phyloP scores from a whole-genome alignment of 2,797 vertebrate genomes.

The Sparidentex hasta region DNA sequence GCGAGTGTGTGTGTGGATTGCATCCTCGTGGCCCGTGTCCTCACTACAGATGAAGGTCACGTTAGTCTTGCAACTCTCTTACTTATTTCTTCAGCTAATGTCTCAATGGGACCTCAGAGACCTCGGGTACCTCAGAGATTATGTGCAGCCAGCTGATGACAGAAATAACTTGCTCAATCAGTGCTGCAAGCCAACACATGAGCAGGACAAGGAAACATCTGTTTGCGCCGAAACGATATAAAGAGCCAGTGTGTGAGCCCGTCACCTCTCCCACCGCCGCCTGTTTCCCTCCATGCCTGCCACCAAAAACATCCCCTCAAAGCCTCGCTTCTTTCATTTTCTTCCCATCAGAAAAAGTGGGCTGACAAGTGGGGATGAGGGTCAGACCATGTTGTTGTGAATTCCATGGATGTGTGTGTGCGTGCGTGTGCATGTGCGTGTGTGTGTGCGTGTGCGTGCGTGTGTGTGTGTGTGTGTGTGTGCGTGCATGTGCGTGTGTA shows the following conservation, averaged over 20 bases:
- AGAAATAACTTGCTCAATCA: slow-evolving; percentile 73
- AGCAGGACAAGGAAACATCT: slow-evolving; percentile 59
- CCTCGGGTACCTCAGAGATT: slow-evolving; percentile 41
- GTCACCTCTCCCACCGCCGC: slow-evolving; percentile 19
- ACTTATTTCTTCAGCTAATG: slow-evolving; percentile 42
- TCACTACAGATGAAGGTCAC: slow-evolving; percentile 37
- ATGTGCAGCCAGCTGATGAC: slow-evolving; percentile 46
- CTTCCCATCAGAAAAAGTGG: slow-evolving; percentile 1
- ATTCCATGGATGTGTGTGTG: slow-evolving; percentile 24
- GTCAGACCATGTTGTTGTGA: slow-evolving; percentile 27
- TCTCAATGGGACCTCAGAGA: slow-evolving; percentile 58
- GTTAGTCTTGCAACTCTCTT: slow-evolving; percentile 41
- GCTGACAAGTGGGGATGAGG: background rate
- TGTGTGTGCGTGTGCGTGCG: slow-evolving; percentile 10
- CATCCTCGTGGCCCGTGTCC: slow-evolving; percentile 13
- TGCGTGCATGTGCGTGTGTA: background rate
- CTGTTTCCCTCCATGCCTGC: slow-evolving; percentile 11
- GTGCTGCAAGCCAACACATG: slow-evolving; percentile 32
- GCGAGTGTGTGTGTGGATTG: slow-evolving; percentile 3
- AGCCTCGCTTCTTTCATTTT: background rate
- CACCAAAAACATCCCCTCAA: background rate
- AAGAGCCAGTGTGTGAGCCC: slow-evolving; percentile 52
- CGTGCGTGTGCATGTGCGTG: background rate
- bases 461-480: slow-evolving; percentile 31
- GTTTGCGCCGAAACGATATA: slow-evolving; percentile 37